Percentiles rank a stretch among this genome's conserved stretches.
Evolutionary conservation across 35 echinoderm and acorn worm genomes (phyloP).

Genomic region (Lytechinus pictus): DNA sequence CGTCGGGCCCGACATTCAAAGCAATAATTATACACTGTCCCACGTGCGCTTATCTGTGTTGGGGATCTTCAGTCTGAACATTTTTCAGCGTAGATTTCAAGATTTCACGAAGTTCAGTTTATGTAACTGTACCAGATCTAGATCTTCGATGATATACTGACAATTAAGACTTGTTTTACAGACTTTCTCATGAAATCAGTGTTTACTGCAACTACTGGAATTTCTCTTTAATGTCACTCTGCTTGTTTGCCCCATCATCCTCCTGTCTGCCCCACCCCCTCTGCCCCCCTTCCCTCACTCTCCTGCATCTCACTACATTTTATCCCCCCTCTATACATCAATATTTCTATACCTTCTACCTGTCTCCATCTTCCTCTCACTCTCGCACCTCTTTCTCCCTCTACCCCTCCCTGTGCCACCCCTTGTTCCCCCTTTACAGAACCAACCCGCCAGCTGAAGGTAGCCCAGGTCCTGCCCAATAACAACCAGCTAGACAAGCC

Average conservation of each 20-base stretch:
- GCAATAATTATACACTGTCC: too few species aligned
- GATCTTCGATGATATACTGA: too few species aligned
- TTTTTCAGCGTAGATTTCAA: too few species aligned
- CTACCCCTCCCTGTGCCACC: not conserved
- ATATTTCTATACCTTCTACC: not conserved
- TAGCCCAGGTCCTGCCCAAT: constrained; percentile 21
- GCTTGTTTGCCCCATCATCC: not conserved
- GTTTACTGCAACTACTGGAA: too few species aligned
- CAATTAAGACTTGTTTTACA: too few species aligned
- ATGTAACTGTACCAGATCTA: too few species aligned
- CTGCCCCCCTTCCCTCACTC: not conserved
- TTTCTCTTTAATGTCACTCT: not conserved
- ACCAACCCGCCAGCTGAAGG: not conserved
- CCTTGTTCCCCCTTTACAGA: not conserved
- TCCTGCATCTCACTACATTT: too few species aligned
- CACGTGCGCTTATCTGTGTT: too few species aligned
- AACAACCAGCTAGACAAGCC: constrained; percentile 38
- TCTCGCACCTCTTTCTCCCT: not conserved
- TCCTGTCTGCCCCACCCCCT: not conserved
- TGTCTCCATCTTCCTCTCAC: not conserved
- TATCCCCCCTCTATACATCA: not conserved
- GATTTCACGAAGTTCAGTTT: too few species aligned
- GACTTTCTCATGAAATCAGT: too few species aligned
- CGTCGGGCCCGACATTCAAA: too few species aligned
- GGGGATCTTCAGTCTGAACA: too few species aligned